A percentile compares a stretch with the other conserved stretches of the same genome.
Evolutionary conservation across 2,888 invertebrate genomes (phyloP).

Genomic region (Drosophila austrosaltans): DNA sequence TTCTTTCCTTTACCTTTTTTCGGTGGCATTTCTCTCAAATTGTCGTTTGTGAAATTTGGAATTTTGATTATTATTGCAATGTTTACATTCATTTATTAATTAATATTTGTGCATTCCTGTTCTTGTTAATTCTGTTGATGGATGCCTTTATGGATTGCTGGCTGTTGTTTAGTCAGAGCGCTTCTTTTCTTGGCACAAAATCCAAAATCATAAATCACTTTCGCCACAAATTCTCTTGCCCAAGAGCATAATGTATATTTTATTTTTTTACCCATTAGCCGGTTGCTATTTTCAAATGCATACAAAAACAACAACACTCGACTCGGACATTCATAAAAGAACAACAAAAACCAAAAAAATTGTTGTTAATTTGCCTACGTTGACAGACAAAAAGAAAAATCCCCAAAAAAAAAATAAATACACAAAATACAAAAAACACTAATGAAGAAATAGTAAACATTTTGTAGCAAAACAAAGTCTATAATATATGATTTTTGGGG

Average conservation of each 20-base stretch:
- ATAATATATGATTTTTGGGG: slow-evolving; percentile 9
- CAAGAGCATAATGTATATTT: slow-evolving; percentile 8
- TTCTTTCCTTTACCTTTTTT: slow-evolving; percentile 48
- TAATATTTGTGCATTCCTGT: slow-evolving; percentile 40
- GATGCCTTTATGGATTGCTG: slow-evolving; percentile 54
- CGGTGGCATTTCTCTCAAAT: slow-evolving; percentile 44
- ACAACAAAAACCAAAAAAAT: slow-evolving; percentile 18
- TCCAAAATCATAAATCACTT: slow-evolving; percentile 62
- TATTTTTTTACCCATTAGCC: slow-evolving; percentile 34
- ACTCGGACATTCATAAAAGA: slow-evolving; percentile 38
- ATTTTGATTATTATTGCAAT: slow-evolving; percentile 17
- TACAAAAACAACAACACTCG: slow-evolving; percentile 11
- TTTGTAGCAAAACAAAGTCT: slow-evolving; percentile 2
- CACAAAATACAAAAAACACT: slow-evolving; percentile 20
- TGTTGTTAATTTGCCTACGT: slow-evolving; percentile 60
- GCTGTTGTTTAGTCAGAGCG: slow-evolving; percentile 30
- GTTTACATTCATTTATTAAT: slow-evolving; percentile 39
- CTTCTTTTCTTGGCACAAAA: slow-evolving; percentile 39
- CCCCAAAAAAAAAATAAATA: slow-evolving; percentile 28
- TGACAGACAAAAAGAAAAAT: slow-evolving; percentile 56
- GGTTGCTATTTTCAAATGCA: slow-evolving; percentile 39
- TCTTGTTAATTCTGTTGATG: slow-evolving; percentile 41
- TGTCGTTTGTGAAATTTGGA: slow-evolving; percentile 5
- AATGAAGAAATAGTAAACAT: slow-evolving; percentile 34
- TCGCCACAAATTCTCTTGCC: slow-evolving; percentile 32